Conservation (phyloP, 2,888 invertebrate species). For the Callimorpha dominula region DNA sequence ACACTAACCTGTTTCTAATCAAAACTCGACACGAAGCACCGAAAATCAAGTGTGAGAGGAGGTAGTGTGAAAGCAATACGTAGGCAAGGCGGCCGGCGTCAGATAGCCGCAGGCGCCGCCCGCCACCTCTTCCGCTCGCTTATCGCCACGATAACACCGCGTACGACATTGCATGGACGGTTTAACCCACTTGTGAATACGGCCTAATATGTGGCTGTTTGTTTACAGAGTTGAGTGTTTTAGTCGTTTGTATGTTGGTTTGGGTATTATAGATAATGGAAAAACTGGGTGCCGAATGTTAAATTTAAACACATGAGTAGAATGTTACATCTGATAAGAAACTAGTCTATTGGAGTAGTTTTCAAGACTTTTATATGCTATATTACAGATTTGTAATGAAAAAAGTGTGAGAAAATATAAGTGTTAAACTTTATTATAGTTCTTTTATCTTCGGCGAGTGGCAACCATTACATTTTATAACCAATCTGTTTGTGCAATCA, state of each 20-base stretch:
- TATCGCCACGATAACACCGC: conserved; percentile 79
- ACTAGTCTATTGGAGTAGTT: no score
- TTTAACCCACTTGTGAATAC: conserved; percentile 63
- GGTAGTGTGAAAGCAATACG: conserved; percentile 65
- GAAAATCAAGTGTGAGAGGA: conserved; percentile 56
- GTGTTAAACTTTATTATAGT: neutral
- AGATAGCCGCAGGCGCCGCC: conserved; percentile 68
- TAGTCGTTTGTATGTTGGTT: conserved; percentile 25
- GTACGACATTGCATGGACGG: conserved; percentile 55
- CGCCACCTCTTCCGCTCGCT: conserved; percentile 73
- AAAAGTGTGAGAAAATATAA: neutral
- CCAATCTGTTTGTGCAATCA: neutral
- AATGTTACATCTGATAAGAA: no score
- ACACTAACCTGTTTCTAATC: conserved; percentile 21
- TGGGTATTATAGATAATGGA: neutral
- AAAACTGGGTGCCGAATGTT: conserved; percentile 1
- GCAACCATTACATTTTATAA: neutral
- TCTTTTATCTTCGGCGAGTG: neutral
- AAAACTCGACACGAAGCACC: conserved; percentile 46
- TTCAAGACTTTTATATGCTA: no score
- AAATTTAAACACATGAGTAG: neutral
- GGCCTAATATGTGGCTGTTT: conserved; percentile 50
- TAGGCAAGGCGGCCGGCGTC: conserved; percentile 58
- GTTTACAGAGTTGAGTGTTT: conserved; percentile 27
- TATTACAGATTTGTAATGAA: no score